A percentile compares a stretch with the other conserved stretches of the same genome.
Conservation (phyloP, 2,113 vertebrate species). For the Ceratotherium simum region DNA sequence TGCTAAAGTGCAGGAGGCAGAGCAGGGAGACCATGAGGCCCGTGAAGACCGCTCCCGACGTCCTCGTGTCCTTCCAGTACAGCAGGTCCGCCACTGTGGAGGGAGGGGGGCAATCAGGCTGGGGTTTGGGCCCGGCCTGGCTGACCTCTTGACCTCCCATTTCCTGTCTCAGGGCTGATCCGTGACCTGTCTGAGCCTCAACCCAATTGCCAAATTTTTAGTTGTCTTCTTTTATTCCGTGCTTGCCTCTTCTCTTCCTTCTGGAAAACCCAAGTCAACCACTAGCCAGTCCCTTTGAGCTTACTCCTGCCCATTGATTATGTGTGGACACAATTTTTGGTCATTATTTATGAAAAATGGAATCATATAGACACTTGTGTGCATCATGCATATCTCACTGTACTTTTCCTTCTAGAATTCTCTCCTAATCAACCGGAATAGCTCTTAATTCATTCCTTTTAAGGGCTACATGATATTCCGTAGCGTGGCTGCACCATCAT, state of each 20-base stretch:
- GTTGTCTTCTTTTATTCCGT: background rate
- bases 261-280: background rate
- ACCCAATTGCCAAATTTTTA: background rate
- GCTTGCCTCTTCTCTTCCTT: background rate
- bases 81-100: slow-evolving; percentile 90
- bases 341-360: background rate
- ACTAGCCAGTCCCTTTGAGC: background rate
- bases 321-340: background rate
- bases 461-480: background rate
- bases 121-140: background rate
- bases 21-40: slow-evolving; percentile 91
- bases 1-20: slow-evolving; percentile 94
- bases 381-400: background rate
- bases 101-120: background rate
- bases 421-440: background rate
- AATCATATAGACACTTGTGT: background rate
- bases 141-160: background rate
- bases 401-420: background rate
- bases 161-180: background rate
- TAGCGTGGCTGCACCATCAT: background rate
- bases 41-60: slow-evolving; percentile 90
- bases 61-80: slow-evolving; percentile 92
- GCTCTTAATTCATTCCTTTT: background rate
- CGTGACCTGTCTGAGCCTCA: background rate
- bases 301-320: background rate